Evolutionary conservation across 2,113 vertebrate genomes (phyloP).

Genomic region (Gila orcuttii): DNA sequence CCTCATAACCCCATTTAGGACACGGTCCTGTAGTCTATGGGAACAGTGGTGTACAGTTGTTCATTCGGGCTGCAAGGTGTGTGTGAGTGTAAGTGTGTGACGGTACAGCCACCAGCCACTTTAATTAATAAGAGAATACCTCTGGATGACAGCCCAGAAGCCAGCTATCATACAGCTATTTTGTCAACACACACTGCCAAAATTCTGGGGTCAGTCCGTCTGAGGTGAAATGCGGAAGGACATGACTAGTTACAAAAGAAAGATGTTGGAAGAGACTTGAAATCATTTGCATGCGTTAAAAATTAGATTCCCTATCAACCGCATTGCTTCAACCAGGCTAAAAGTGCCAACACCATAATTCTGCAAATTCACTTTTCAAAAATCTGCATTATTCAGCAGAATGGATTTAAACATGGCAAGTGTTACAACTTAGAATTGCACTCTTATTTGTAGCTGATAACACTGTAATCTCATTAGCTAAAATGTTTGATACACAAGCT

Average conservation of each 20-base stretch:
- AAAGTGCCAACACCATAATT: neutral
- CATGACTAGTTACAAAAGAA: neutral
- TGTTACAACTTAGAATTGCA: neutral
- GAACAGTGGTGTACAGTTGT: constrained; percentile 14
- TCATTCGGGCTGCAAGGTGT: neutral
- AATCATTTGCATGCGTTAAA: constrained; percentile 3
- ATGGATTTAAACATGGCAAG: neutral
- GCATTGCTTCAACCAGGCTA: neutral
- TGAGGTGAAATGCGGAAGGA: constrained; percentile 8
- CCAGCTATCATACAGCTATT: constrained; percentile 44
- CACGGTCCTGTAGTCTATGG: neutral
- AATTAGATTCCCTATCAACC: neutral
- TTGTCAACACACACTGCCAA: constrained; percentile 24
- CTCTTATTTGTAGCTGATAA: neutral
- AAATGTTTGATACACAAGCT: neutral
- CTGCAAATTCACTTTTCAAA: no score
- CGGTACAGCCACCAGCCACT: constrained; percentile 56
- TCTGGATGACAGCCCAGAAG: constrained; percentile 63
- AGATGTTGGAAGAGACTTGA: constrained; percentile 14
- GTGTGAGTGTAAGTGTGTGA: constrained; percentile 18
- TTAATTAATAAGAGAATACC: constrained; percentile 67
- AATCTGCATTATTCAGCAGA: neutral
- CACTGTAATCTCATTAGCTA: neutral
- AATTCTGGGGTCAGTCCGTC: constrained; percentile 11
- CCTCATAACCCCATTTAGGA: neutral